phyloP scores from a whole-genome alignment of 92 coral and sea anemone species.

The Heteractis magnifica region DNA sequence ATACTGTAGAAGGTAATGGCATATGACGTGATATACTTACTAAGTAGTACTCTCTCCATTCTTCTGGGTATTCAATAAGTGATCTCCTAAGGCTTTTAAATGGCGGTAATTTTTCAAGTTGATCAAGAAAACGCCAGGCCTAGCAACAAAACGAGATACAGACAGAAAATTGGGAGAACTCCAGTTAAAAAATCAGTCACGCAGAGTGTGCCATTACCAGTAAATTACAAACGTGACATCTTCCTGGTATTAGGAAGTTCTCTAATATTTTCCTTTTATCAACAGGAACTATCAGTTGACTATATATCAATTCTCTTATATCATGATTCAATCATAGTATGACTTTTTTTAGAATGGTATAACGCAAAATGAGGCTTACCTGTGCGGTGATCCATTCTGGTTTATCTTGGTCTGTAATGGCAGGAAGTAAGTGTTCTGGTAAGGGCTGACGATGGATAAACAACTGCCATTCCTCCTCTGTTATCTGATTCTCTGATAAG shows the following conservation, averaged over 20 bases:
- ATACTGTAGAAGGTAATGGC: background rate
- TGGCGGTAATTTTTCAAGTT: slow-evolving; percentile 65
- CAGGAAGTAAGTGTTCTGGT: slow-evolving; percentile 12
- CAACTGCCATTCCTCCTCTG: slow-evolving; percentile 75
- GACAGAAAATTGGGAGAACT: too few relatives aligned
- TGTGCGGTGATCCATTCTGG: slow-evolving; percentile 74
- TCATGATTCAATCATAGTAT: too few relatives aligned
- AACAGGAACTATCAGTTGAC: too few relatives aligned
- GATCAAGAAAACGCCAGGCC: slow-evolving; percentile 67
- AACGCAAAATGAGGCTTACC: slow-evolving; percentile 18
- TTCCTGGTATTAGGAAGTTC: too few relatives aligned
- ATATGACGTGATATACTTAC: slow-evolving; percentile 35
- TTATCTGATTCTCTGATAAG: slow-evolving; percentile 53
- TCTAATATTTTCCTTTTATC: too few relatives aligned
- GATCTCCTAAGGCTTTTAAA: slow-evolving; percentile 63
- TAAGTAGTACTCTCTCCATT: slow-evolving; percentile 92
- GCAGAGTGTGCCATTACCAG: too few relatives aligned
- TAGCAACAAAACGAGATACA: slow-evolving; percentile 2
- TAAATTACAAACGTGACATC: too few relatives aligned
- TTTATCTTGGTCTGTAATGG: slow-evolving; percentile 21
- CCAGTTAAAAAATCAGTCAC: too few relatives aligned
- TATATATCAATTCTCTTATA: too few relatives aligned
- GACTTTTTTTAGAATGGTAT: too few relatives aligned
- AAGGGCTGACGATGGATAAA: slow-evolving; percentile 41
- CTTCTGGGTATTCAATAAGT: slow-evolving; percentile 50